A percentile compares a stretch with the other conserved stretches of the same genome.
Evolutionary conservation across 92 coral and sea anemone species (phyloP).

Genomic region (Diadumene lineata): DNA sequence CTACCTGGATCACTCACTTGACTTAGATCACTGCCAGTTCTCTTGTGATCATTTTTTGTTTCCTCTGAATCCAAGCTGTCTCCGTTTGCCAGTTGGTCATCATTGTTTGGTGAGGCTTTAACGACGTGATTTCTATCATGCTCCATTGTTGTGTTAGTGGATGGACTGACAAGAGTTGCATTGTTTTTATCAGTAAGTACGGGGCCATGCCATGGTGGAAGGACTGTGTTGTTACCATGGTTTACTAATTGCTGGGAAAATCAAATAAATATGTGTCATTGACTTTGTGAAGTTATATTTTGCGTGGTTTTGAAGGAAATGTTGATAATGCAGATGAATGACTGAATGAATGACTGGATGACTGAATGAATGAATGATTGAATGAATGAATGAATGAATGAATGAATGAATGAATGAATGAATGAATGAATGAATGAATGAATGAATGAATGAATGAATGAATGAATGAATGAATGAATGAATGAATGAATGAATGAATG

Average conservation of each 20-base stretch:
- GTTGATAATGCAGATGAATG: no score
- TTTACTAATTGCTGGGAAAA: conserved; percentile 39
- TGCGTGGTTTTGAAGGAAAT: no score
- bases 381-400: no score
- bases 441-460: no score
- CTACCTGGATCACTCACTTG: not conserved
- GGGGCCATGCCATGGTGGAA: conserved; percentile 51
- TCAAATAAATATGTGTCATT: no score
- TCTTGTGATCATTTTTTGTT: not conserved
- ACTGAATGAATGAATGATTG: no score
- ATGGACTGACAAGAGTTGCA: not conserved
- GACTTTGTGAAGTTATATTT: no score
- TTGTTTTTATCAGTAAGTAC: not conserved
- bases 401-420: no score
- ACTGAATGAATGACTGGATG: no score
- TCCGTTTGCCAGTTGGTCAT: not conserved
- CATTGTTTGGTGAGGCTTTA: not conserved
- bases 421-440: no score
- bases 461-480: no score
- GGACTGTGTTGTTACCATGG: conserved; percentile 32
- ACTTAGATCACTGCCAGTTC: not conserved
- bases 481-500: no score
- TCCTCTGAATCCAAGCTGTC: not conserved
- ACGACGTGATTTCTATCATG: not conserved
- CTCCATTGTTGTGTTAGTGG: not conserved